Conservation (phyloP, 2,888 invertebrate genomes). For the Melinaea menophilus region DNA sequence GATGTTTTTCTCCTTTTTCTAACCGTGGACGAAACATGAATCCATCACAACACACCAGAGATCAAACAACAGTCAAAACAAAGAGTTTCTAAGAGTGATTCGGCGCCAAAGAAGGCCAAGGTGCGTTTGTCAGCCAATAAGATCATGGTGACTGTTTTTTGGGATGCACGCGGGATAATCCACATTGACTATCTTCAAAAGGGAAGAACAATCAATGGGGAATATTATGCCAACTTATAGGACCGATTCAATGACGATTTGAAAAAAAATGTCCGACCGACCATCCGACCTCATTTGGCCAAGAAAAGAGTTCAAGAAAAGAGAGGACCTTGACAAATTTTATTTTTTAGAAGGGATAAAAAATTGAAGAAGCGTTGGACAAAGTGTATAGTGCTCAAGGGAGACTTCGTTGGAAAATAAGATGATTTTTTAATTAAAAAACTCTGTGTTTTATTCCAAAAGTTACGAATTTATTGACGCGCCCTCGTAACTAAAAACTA, state of each 20-base stretch:
- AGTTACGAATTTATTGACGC: too few relatives aligned
- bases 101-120: too few relatives aligned
- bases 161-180: constrained; percentile 20
- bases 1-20: too few relatives aligned
- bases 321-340: neutral
- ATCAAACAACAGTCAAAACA: too few relatives aligned
- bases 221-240: constrained; percentile 17
- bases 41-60: too few relatives aligned
- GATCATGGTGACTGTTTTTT: constrained; percentile 13
- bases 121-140: neutral
- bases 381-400: constrained; percentile 2
- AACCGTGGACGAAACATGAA: too few relatives aligned
- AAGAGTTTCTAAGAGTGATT: too few relatives aligned
- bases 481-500: too few relatives aligned
- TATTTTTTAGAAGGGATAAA: neutral
- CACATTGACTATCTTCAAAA: constrained; percentile 17
- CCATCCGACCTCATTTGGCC: constrained; percentile 8
- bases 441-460: too few relatives aligned
- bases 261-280: constrained; percentile 7
- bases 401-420: constrained; percentile 2
- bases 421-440: too few relatives aligned
- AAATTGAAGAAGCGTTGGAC: neutral
- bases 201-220: constrained; percentile 13
- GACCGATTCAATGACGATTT: constrained; percentile 12
- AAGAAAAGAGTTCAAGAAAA: neutral